Conservation (phyloP, 2,113 vertebrate genomes). For the Lucifuga dentata region DNA sequence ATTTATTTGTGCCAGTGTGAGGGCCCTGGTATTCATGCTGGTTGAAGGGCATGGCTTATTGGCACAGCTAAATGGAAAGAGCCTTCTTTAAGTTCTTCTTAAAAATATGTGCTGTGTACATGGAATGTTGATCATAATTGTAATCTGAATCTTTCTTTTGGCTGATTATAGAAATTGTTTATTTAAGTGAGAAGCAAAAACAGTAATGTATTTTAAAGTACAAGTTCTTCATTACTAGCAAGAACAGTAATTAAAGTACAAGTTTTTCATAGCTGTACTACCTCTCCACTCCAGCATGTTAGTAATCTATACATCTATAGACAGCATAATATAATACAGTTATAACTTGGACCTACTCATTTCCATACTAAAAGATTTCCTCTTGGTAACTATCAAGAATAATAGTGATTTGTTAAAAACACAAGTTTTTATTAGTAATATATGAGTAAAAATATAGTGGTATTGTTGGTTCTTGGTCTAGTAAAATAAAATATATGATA, state of each 20-base stretch:
- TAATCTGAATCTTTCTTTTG: not conserved
- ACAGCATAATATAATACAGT: no score
- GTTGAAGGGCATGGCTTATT: no score
- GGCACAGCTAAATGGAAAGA: no score
- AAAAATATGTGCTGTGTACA: not conserved
- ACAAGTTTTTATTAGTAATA: slow-evolving; percentile 13
- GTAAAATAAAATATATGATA: slow-evolving; percentile 25
- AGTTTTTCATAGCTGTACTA: slow-evolving; percentile 1
- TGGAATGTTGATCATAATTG: not conserved
- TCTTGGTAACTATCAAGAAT: slow-evolving; percentile 10
- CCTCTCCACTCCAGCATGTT: slow-evolving; percentile 43
- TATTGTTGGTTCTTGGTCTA: slow-evolving; percentile 11
- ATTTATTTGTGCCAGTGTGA: no score
- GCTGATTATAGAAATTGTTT: slow-evolving; percentile 10
- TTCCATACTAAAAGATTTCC: slow-evolving; percentile 9
- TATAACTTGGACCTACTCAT: slow-evolving; percentile 8
- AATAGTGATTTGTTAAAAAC: not conserved
- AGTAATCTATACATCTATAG: slow-evolving; percentile 33
- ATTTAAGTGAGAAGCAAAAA: slow-evolving; percentile 25
- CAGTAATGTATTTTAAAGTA: slow-evolving; percentile 1
- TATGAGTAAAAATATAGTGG: slow-evolving; percentile 5
- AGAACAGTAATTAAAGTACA: slow-evolving; percentile 14
- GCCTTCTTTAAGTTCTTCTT: not conserved
- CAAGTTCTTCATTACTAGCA: slow-evolving; percentile 17
- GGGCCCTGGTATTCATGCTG: no score